Evolutionary conservation across 2,113 vertebrate species (phyloP).

Genomic region (Lophura nycthemera): DNA sequence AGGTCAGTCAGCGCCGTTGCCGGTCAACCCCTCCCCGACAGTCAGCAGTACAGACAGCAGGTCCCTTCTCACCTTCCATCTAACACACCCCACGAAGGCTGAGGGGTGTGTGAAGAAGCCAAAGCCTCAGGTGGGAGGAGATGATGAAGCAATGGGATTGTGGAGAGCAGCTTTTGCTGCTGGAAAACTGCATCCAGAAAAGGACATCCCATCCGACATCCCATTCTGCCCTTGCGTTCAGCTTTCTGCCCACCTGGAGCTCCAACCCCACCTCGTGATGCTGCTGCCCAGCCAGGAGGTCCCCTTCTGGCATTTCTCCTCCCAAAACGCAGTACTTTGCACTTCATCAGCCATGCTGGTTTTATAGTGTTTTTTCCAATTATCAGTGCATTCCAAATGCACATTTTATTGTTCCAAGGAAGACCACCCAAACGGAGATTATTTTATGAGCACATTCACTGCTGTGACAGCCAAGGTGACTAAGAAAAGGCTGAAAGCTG

Average conservation of each 20-base stretch:
- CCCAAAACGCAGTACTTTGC: background rate
- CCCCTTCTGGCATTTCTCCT: background rate
- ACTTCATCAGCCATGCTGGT: background rate
- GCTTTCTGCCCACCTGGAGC: background rate
- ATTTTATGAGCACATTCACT: background rate
- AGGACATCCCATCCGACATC: background rate
- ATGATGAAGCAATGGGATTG: background rate
- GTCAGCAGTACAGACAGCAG: background rate
- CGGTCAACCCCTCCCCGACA: background rate
- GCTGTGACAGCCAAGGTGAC: background rate
- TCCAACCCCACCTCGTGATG: background rate
- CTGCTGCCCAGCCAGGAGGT: background rate
- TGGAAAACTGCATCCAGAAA: background rate
- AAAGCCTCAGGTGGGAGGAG: background rate
- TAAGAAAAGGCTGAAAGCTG: background rate
- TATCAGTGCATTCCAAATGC: background rate
- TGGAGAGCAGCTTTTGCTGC: accelerated
- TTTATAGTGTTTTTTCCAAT: background rate
- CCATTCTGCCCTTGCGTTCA: background rate
- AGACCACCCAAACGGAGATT: background rate
- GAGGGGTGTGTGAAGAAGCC: background rate
- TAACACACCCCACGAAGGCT: background rate
- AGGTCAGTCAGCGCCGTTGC: background rate
- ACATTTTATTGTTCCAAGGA: background rate
- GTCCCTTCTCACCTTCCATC: background rate